Base-by-base conservation (phyloP, 2,888 invertebrate species). In the Palloptera scutellata region DNA sequence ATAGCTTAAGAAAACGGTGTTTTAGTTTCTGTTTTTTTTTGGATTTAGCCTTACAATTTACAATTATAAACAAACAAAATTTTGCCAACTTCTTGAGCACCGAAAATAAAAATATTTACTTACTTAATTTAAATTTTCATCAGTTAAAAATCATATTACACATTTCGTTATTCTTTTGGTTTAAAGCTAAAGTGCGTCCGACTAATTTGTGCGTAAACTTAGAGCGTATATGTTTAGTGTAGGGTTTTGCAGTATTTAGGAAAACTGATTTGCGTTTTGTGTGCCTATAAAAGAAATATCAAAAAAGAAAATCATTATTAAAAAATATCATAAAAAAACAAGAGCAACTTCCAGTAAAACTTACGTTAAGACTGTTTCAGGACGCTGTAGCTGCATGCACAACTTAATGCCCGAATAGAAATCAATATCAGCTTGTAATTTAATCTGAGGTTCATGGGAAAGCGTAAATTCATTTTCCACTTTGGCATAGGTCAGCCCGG, bases 111-210 rank as follows among this genome's bases (percentile, higher is more conserved):
- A 30, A 6, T 30, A 30, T 30, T 30, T 30, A 30, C 2, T 30
- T 30, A 30, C 30, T 6, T 30, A 30, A 30, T 30, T 30, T 30
- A 30, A 30, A 30, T 30, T 30, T 4, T 30, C 6, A 4, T 30
- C 30, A 30, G 43, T 66, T 68, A 1, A 73, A 74, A 60, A 84
- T 87, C 74, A 86, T 77, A 77, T 84, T 87, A 80, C 94, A 94
- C 90, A 92, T 91, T 80, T 91, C 90, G 79, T 91, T 92, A 83
- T 94, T 94, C 81, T 92, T 92, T 74, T 88, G 87, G 81, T 93
- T 93, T 52, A 94, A 87, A 19, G 90, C 89, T 79, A 91, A 92
- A 0, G 93, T 92, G 69, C 86, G 87, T n/a, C 91, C 92, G 6
- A 91, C 88, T 15, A 91, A 84, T 51, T 85, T 84, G 59, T 86